Evolutionary conservation across 92 coral and sea anemone genomes (phyloP).

Genomic region (Parazoanthus darwini): DNA sequence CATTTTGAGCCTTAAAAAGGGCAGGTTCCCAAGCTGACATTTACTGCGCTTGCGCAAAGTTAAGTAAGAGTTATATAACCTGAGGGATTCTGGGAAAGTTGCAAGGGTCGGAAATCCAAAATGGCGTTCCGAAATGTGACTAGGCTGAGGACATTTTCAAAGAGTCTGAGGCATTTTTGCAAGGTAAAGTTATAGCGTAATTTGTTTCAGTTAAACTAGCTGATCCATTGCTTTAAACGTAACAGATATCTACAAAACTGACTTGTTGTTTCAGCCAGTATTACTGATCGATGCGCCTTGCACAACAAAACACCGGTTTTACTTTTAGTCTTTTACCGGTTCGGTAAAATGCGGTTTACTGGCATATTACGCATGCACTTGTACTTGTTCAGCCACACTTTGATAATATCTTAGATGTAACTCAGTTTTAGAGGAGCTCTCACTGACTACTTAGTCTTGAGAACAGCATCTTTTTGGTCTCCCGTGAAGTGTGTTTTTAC

Average conservation of each 20-base stretch:
- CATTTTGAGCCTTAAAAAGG: slow-evolving; percentile 40
- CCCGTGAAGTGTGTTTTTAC: too few relatives aligned
- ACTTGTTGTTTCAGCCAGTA: not conserved
- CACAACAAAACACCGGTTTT: slow-evolving; percentile 13
- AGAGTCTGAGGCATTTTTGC: slow-evolving; percentile 69
- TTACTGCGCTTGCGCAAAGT: slow-evolving; percentile 61
- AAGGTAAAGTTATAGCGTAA: slow-evolving; percentile 51
- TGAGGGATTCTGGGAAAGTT: slow-evolving; percentile 60
- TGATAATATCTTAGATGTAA: not conserved
- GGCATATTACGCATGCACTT: not conserved
- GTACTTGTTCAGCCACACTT: not conserved
- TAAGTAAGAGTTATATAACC: slow-evolving; percentile 32
- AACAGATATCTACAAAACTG: not conserved
- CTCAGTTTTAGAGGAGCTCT: not conserved
- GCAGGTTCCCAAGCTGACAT: slow-evolving; percentile 49
- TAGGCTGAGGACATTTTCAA: slow-evolving; percentile 75
- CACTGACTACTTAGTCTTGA: too few relatives aligned
- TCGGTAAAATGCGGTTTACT: too few relatives aligned
- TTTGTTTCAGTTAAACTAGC: not conserved
- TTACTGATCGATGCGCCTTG: not conserved
- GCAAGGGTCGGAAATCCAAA: slow-evolving; percentile 65
- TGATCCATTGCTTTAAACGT: not conserved
- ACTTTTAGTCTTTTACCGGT: not conserved
- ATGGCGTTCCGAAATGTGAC: slow-evolving; percentile 93
- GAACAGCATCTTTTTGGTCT: too few relatives aligned